Evolutionary conservation across 1,140 invertebrate species (phyloP).

Genomic region (Dinothrombium tinctorium): DNA sequence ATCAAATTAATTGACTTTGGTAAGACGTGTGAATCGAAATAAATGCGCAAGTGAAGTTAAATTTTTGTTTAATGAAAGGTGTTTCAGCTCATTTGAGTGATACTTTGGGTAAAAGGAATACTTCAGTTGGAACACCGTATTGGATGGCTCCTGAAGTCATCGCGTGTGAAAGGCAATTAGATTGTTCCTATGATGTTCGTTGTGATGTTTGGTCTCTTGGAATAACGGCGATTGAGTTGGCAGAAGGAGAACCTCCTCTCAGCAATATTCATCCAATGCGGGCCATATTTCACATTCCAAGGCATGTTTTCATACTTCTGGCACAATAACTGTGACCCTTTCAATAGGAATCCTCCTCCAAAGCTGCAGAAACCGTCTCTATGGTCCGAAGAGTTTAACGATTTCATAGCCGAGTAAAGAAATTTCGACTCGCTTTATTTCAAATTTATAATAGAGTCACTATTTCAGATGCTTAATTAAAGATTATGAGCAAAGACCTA

Average conservation of each 20-base stretch:
- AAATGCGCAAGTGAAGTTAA: too few relatives aligned
- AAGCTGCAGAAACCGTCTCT: slow-evolving; percentile 31
- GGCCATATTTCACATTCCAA: slow-evolving; percentile 88
- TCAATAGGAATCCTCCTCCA: slow-evolving; percentile 42
- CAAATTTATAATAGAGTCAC: background rate
- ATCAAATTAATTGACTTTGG: slow-evolving; percentile 63
- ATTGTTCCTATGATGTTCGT: slow-evolving; percentile 96
- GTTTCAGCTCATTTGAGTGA: slow-evolving; percentile 95
- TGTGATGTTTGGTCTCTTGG: slow-evolving; percentile 16
- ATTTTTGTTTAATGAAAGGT: slow-evolving; percentile 26
- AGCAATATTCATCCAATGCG: slow-evolving; percentile 97
- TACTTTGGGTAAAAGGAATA: slow-evolving; percentile 93
- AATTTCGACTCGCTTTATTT: background rate
- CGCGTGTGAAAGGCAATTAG: slow-evolving; percentile 97
- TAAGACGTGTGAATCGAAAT: too few relatives aligned
- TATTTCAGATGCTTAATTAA: slow-evolving; percentile 40
- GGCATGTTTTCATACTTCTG: slow-evolving; percentile 42
- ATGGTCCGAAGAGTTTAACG: slow-evolving; percentile 31
- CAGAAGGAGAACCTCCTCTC: slow-evolving; percentile 72
- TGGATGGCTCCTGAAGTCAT: slow-evolving; percentile 79
- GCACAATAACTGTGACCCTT: slow-evolving; percentile 20
- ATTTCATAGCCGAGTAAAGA: slow-evolving; percentile 35
- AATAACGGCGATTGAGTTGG: slow-evolving; percentile 98
- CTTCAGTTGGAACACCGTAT: slow-evolving; percentile 97
- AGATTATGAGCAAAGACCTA: slow-evolving; percentile 91